Evolutionary conservation across 2,113 vertebrate species (phyloP).

Genomic region (Megaceryle torquata): DNA sequence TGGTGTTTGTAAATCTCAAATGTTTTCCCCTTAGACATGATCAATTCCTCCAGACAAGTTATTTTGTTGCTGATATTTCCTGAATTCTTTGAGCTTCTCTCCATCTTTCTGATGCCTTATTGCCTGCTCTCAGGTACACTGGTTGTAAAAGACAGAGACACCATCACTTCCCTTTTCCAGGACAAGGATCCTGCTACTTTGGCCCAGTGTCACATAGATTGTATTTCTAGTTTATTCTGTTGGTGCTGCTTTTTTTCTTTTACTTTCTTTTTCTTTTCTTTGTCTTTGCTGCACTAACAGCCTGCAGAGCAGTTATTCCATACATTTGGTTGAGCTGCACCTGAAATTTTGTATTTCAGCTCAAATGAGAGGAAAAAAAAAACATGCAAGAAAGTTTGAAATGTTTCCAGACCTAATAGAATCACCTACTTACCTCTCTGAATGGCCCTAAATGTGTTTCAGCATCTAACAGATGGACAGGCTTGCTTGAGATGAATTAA

Average conservation of each 20-base stretch:
- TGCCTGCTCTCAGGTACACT: background rate
- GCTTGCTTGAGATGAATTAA: constrained; percentile 52
- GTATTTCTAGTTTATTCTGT: background rate
- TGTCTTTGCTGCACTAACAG: background rate
- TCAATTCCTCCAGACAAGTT: background rate
- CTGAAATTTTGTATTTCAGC: background rate
- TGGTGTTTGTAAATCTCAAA: background rate
- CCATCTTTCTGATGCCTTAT: background rate
- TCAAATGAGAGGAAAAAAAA: background rate
- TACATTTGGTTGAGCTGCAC: background rate
- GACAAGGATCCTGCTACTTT: background rate
- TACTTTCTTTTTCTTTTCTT: no score
- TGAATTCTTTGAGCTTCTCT: background rate
- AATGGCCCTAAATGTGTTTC: constrained; percentile 19
- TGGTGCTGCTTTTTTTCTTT: background rate
- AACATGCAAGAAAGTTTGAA: background rate
- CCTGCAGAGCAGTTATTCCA: background rate
- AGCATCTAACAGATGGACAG: constrained; percentile 47
- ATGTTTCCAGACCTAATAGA: constrained; percentile 33
- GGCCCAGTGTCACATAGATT: background rate
- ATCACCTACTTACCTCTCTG: constrained; percentile 48
- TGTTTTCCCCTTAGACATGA: background rate
- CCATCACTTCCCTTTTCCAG: background rate
- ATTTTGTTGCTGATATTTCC: background rate
- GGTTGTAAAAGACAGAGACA: background rate